Percentiles rank a stretch among this genome's conserved stretches.
Evolutionary conservation across 2,888 invertebrate genomes (phyloP).

Genomic region (Mythimna albipuncta): DNA sequence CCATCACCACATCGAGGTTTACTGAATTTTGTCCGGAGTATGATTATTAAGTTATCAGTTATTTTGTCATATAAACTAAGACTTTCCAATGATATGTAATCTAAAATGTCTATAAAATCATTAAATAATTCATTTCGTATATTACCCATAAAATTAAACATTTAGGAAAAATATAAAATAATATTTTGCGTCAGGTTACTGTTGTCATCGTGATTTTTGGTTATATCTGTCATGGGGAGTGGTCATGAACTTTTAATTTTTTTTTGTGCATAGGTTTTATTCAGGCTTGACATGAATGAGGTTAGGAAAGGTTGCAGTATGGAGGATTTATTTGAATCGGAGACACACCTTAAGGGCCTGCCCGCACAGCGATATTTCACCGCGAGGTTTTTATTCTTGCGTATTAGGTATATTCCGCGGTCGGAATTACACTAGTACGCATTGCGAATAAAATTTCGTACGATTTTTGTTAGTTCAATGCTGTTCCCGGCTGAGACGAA

Average conservation of each 20-base stretch:
- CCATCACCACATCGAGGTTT: slow-evolving; percentile 73
- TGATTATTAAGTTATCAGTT: slow-evolving; percentile 79
- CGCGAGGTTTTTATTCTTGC: too few species aligned
- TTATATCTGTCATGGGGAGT: slow-evolving; percentile 18
- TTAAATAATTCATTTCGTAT: slow-evolving; percentile 75
- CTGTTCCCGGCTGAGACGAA: too few species aligned
- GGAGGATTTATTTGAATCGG: slow-evolving; percentile 7
- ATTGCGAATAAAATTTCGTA: too few species aligned
- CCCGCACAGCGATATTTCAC: too few species aligned
- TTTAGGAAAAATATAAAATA: slow-evolving; percentile 68
- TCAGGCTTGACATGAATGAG: not conserved
- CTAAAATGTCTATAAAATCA: slow-evolving; percentile 79
- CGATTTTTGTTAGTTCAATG: too few species aligned
- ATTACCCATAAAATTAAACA: slow-evolving; percentile 79
- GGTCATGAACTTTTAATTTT: not conserved
- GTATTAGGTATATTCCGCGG: too few species aligned
- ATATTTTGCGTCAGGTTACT: slow-evolving; percentile 31
- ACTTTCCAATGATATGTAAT: slow-evolving; percentile 77
- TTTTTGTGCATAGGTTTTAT: not conserved
- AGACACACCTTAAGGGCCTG: not conserved
- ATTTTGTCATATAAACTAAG: slow-evolving; percentile 81
- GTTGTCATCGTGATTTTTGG: slow-evolving; percentile 38
- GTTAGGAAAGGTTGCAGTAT: not conserved
- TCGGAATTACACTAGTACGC: too few species aligned
- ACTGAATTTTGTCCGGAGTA: slow-evolving; percentile 76